Conservation (phyloP, 1,140 invertebrate genomes). For the Listronotus bonariensis region DNA sequence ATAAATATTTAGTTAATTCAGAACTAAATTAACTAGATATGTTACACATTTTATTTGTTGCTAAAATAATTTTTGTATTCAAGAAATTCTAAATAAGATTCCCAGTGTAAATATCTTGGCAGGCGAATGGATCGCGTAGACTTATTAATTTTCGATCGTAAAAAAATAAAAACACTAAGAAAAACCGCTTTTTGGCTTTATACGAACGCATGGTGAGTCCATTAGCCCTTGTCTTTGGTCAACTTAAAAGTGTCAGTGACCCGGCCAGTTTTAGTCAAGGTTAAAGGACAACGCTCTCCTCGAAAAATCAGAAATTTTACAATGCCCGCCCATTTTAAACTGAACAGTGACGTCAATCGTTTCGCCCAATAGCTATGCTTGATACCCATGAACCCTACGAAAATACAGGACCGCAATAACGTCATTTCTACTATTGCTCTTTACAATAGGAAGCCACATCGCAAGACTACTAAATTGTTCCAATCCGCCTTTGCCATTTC, state of each 20-base stretch:
- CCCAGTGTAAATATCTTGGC: neutral
- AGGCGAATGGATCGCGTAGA: neutral
- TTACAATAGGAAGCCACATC: no score
- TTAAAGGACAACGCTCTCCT: constrained; percentile 19
- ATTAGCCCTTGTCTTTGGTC: constrained; percentile 12
- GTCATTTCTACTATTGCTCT: no score
- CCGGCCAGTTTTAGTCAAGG: constrained; percentile 16
- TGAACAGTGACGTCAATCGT: constrained; percentile 1
- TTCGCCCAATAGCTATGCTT: constrained; percentile 1
- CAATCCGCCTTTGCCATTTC: no score
- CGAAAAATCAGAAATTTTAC: constrained; percentile 13
- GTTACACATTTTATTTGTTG: no score
- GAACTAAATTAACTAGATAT: no score
- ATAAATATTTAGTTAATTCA: no score
- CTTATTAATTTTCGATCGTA: neutral
- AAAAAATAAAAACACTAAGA: neutral
- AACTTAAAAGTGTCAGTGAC: constrained; percentile 15
- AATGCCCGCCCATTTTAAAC: constrained; percentile 8
- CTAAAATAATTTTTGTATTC: no score
- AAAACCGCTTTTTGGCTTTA: neutral
- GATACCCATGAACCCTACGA: neutral
- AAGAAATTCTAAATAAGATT: no score
- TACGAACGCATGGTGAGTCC: neutral
- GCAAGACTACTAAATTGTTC: no score
- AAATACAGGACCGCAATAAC: constrained; percentile 1